Evolutionary conservation across 1,140 invertebrate species (phyloP).

Genomic region (Euborellia annulipes): DNA sequence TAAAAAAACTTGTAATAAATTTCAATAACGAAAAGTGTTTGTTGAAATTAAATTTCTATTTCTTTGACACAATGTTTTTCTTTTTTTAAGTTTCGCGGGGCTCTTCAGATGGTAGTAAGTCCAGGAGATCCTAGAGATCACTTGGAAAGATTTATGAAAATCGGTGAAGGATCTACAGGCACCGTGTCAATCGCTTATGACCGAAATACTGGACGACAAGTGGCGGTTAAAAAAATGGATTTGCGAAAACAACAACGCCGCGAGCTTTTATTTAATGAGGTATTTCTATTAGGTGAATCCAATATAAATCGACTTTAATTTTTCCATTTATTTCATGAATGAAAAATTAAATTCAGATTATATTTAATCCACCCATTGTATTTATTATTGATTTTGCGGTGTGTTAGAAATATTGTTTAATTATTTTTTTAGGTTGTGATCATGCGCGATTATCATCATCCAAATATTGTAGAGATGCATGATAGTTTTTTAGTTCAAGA

Average conservation of each 20-base stretch:
- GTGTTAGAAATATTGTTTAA: conserved; percentile 1
- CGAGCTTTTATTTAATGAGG: conserved; percentile 98
- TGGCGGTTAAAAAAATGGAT: conserved; percentile 99
- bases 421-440: conserved; percentile 60
- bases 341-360: too few species aligned
- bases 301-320: too few species aligned
- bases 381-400: too few species aligned
- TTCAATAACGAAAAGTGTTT: too few species aligned
- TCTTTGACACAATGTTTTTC: conserved; percentile 11
- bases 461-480: conserved; percentile 98
- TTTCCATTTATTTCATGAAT: too few species aligned
- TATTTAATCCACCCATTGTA: too few species aligned
- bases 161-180: conserved; percentile 96
- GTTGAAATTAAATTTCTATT: background rate
- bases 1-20: too few species aligned
- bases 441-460: conserved; percentile 97
- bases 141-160: conserved; percentile 87
- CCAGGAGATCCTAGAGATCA: conserved; percentile 89
- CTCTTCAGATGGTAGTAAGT: conserved; percentile 88
- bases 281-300: too few species aligned
- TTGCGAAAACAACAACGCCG: conserved; percentile 87
- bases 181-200: conserved; percentile 92
- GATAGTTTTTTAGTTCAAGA: conserved; percentile 94
- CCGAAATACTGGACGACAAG: conserved; percentile 63
- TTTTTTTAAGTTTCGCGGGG: conserved; percentile 68